A percentile compares a stretch with the other conserved stretches of the same genome.
Conservation (phyloP, 2,888 invertebrate genomes). For the Operophtera brumata region DNA sequence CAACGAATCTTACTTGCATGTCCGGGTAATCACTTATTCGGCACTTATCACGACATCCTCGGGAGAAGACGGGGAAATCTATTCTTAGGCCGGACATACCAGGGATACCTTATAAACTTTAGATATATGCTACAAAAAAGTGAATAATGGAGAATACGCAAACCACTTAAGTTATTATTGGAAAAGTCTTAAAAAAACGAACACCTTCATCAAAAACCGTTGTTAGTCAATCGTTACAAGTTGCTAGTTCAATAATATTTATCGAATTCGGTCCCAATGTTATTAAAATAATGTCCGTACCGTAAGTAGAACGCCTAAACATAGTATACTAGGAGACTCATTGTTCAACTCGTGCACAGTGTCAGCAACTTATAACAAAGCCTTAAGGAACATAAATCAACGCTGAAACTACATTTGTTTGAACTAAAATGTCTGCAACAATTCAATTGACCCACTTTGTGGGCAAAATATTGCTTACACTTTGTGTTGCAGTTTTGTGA, state of each 20-base stretch:
- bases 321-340: constrained; percentile 23
- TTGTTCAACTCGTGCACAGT: constrained; percentile 24
- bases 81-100: too few relatives aligned
- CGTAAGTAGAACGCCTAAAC: constrained; percentile 23
- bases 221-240: constrained; percentile 3
- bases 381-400: background rate
- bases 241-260: constrained; percentile 16
- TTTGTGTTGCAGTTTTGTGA: background rate
- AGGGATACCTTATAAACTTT: too few relatives aligned
- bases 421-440: background rate
- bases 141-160: too few relatives aligned
- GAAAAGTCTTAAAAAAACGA: too few relatives aligned
- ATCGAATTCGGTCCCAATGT: constrained; percentile 27
- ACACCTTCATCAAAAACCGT: background rate
- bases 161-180: too few relatives aligned
- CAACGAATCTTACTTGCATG: too few relatives aligned
- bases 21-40: too few relatives aligned
- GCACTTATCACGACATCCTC: too few relatives aligned
- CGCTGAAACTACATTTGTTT: background rate
- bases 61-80: too few relatives aligned
- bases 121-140: too few relatives aligned
- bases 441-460: constrained; percentile 2
- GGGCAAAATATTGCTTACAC: background rate
- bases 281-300: constrained; percentile 34
- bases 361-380: constrained; percentile 13